Conservation (phyloP, 2,797 vertebrate genomes). For the Mormyrus proboscirostris region DNA sequence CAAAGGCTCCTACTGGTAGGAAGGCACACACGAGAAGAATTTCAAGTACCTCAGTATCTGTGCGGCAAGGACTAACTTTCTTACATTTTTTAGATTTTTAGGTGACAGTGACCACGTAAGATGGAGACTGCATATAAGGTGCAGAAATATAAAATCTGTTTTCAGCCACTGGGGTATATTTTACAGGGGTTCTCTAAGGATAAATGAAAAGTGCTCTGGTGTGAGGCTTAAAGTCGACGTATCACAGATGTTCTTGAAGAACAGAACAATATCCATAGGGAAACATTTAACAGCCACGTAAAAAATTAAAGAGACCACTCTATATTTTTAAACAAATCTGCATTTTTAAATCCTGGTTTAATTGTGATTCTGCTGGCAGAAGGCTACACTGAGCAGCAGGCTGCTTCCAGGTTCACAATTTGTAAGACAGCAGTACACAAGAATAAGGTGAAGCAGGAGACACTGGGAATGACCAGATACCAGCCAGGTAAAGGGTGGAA, state of each 20-base stretch:
- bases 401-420: background rate
- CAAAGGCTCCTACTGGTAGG: constrained; percentile 32
- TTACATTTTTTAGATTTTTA: constrained; percentile 23
- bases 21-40: constrained; percentile 39
- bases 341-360: background rate
- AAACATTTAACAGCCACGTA: background rate
- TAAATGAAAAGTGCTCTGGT: background rate
- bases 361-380: background rate
- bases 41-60: constrained; percentile 29
- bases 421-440: background rate
- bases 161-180: background rate
- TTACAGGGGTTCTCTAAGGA: background rate
- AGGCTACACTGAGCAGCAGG: background rate
- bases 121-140: background rate
- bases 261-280: background rate
- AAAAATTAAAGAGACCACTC: background rate
- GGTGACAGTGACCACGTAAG: background rate
- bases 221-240: background rate
- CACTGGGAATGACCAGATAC: background rate
- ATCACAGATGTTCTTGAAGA: background rate
- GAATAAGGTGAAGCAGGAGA: background rate
- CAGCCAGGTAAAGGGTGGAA: background rate
- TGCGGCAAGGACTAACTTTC: constrained; percentile 22
- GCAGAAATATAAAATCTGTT: background rate
- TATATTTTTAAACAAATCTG: background rate